These are phyloP conservation scores for Calliphora vomitoria DNA, from an alignment of 2,888 invertebrate species.

Conservation along the genomic window DNA sequence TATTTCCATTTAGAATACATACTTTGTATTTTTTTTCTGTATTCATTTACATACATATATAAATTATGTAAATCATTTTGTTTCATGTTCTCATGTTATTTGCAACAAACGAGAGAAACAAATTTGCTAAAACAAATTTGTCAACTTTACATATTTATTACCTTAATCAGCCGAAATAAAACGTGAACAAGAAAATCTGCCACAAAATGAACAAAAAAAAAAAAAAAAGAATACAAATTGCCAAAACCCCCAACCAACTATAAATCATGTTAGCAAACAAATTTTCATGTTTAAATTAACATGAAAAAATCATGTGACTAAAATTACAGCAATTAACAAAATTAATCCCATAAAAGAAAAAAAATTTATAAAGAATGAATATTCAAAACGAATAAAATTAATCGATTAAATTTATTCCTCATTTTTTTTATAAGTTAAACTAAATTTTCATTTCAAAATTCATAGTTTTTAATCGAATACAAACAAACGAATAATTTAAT, in stretches of 20 bases:
- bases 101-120: neutral
- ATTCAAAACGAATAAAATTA: neutral
- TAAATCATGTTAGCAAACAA: constrained; percentile 11
- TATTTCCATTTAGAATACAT: too few species aligned
- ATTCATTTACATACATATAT: neutral
- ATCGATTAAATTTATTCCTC: neutral
- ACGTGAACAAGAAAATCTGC: neutral
- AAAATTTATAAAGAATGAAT: too few species aligned
- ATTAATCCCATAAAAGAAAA: neutral
- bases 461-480: neutral
- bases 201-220: neutral
- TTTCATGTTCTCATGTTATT: neutral
- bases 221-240: neutral
- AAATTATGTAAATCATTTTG: neutral
- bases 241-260: neutral
- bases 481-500: too few species aligned
- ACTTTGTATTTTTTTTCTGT: too few species aligned
- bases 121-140: neutral
- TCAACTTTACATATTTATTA: constrained; percentile 12
- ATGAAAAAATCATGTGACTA: neutral
- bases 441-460: neutral
- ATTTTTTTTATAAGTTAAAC: neutral
- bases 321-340: constrained; percentile 15
- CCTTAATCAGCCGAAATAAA: neutral
- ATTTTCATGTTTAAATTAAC: neutral